phyloP scores from a whole-genome alignment of 1,140 invertebrate genomes.

The Lepidostoma basale region DNA sequence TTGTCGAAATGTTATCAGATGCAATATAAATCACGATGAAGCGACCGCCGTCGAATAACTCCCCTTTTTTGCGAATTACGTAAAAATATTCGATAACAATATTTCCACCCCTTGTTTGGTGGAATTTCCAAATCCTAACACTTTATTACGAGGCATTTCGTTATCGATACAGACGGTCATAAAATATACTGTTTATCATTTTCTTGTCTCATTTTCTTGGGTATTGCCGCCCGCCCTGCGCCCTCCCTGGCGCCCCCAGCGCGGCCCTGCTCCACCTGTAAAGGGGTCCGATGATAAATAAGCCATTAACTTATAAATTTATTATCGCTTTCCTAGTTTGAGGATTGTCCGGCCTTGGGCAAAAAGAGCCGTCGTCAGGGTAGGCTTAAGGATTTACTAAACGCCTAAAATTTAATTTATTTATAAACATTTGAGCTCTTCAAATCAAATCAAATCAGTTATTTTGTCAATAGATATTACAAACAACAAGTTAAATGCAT shows the following conservation, averaged over 20 bases:
- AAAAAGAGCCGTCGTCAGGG: neutral
- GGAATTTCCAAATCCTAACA: slow-evolving; percentile 3
- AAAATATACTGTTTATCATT: slow-evolving; percentile 23
- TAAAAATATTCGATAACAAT: neutral
- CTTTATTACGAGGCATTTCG: slow-evolving; percentile 15
- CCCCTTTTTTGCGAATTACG: neutral
- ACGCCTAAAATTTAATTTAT: no score
- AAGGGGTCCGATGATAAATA: slow-evolving; percentile 34
- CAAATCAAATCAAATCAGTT: no score
- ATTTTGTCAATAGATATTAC: no score
- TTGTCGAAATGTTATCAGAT: neutral
- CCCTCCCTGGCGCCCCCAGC: neutral
- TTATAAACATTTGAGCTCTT: no score
- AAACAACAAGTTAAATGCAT: no score
- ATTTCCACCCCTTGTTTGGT: neutral
- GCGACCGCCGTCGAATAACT: no score
- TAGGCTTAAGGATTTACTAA: neutral
- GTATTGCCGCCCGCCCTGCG: neutral
- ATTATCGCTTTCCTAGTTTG: slow-evolving; percentile 26
- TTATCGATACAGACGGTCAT: slow-evolving; percentile 5
- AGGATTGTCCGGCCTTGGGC: neutral
- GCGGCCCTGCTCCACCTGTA: neutral
- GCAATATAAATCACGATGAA: neutral
- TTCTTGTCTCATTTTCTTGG: slow-evolving; percentile 13
- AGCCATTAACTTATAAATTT: slow-evolving; percentile 38